Evolutionary conservation across 2,888 invertebrate species (phyloP), one percentile per base, ranked within the genome.

Genomic region (Anticlea derivata): DNA sequence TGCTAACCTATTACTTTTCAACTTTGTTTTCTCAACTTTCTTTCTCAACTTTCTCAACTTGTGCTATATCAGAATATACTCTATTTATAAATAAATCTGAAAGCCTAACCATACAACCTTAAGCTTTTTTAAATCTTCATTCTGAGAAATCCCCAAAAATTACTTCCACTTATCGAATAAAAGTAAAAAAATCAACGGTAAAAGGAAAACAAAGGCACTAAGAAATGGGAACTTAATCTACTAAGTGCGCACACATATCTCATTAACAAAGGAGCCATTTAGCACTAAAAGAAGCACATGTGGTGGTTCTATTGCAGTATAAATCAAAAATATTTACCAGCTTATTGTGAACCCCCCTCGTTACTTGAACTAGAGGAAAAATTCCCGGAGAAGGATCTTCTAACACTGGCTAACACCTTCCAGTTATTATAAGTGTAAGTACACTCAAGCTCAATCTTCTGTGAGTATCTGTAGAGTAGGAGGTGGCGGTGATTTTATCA

Each of bases 261-360:
- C 67, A 71, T 70, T 69, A 74, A 71, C 66, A 67, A 63, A 63
- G 58, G 50, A 44, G 33, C 63, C 63, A 60, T 65, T 66, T 62
- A 60, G 50, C 51, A 67, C 70, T 70, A 65, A 61, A 41, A 65
- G 61, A 58, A 64, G 53, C 66, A 65, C 62, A 65, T 58, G 58
- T 58, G 59, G 55, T 58, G 58, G 54, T 57, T 58, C 61, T 55
- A 66, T 60, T 50, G 41, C 47, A 50, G 50, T 58, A 73, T 65
- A 67, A 71, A 68, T 70, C 65, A 66, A 52, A 56, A 39, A 54
- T 31, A 23, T 38, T 10, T 17, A 40, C 69, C 66, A 66, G 33
- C 43, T 27, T 60, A 53, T 43, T 46, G 44, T 55, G 66, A 49
- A 23, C 61, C 47, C 55, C 47, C 50, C 41, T 48, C 41, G 20